A percentile compares a stretch with the other conserved stretches of the same genome.
phyloP scores from a whole-genome alignment of 2,888 invertebrate genomes.

The Tanytarsus gracilentus region DNA sequence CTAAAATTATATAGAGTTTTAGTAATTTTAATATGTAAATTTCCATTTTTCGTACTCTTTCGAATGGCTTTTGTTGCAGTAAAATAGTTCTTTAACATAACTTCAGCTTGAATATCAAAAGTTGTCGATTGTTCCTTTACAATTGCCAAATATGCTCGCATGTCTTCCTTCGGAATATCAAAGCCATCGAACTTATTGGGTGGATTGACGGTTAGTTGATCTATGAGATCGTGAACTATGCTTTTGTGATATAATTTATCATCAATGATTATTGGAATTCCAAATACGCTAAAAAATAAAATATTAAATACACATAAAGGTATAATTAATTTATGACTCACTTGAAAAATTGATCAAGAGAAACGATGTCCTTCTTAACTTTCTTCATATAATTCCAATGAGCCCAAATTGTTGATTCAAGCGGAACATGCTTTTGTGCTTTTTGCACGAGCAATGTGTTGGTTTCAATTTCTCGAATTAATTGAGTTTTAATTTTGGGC shows the following conservation, averaged over 20 bases:
- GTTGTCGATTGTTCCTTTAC: conserved; percentile 35
- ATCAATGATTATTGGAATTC: conserved; percentile 38
- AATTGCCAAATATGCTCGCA: conserved; percentile 35
- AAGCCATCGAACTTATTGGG: conserved; percentile 33
- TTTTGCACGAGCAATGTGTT: conserved; percentile 34
- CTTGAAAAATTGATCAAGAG: conserved; percentile 39
- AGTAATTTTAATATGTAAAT: conserved; percentile 8
- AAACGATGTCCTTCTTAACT: conserved; percentile 35
- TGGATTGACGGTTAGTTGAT: conserved; percentile 32
- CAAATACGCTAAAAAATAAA: conserved; percentile 38
- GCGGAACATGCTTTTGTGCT: conserved; percentile 32
- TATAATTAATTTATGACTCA: conserved; percentile 32
- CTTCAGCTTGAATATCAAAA: conserved; percentile 37
- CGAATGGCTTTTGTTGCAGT: conserved; percentile 41
- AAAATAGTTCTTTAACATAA: conserved; percentile 44
- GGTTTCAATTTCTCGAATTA: conserved; percentile 36
- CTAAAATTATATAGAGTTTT: conserved; percentile 32
- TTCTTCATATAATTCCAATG: conserved; percentile 37
- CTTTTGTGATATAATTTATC: conserved; percentile 35
- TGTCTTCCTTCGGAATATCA: conserved; percentile 36
- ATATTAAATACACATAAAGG: conserved; percentile 12
- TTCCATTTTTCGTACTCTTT: conserved; percentile 35
- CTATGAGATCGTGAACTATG: conserved; percentile 36
- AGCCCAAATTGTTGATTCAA: conserved; percentile 41
- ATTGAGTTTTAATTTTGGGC: conserved; percentile 28